Evolutionary conservation across 1,140 invertebrate genomes (phyloP).

Genomic region (Cecropterus lyciades): DNA sequence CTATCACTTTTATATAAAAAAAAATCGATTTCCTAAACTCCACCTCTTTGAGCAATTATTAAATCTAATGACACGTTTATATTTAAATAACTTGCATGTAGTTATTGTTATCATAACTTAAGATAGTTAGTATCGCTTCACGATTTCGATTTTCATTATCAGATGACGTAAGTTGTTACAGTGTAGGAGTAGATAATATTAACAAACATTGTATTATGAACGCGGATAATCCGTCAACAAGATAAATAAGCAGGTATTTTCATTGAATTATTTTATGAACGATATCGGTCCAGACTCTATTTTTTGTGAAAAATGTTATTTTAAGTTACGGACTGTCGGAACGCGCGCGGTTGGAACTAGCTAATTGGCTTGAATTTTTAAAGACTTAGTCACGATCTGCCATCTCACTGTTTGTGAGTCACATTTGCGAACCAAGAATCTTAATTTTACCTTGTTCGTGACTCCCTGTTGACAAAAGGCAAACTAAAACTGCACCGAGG

Average conservation of each 20-base stretch:
- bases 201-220: not conserved
- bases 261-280: conserved; percentile 14
- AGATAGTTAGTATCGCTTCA: not conserved
- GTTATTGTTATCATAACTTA: not conserved
- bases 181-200: conserved; percentile 6
- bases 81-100: too few species aligned
- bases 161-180: not conserved
- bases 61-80: too few species aligned
- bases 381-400: conserved; percentile 68
- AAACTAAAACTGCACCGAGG: not conserved
- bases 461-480: conserved; percentile 12
- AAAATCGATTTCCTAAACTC: too few species aligned
- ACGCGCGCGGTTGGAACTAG: conserved; percentile 46
- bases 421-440: conserved; percentile 55
- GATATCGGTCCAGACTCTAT: not conserved
- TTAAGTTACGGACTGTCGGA: conserved; percentile 24
- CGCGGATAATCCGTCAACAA: conserved; percentile 3
- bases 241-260: conserved; percentile 14
- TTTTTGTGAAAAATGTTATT: conserved; percentile 6
- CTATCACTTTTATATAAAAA: too few species aligned
- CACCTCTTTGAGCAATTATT: too few species aligned
- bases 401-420: conserved; percentile 67
- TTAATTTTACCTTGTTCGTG: conserved; percentile 30
- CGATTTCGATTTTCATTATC: not conserved
- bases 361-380: conserved; percentile 75